Evolutionary conservation across 2,888 invertebrate species (phyloP).

Genomic region (Tetragonisca angustula): DNA sequence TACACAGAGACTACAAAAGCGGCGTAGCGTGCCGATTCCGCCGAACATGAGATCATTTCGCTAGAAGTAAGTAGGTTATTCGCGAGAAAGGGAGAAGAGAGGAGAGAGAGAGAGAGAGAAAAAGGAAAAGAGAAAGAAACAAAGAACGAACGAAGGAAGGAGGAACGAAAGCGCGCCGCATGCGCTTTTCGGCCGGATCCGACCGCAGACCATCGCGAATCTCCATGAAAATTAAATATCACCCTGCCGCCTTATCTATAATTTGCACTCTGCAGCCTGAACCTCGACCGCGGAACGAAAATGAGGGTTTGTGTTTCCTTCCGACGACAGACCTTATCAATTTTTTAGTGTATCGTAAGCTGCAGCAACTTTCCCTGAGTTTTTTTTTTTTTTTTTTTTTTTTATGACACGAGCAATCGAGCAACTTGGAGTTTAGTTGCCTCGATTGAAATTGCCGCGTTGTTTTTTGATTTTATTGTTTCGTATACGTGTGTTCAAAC

Average conservation of each 20-base stretch:
- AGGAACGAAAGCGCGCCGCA: background rate
- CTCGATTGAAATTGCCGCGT: no score
- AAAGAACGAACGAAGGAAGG: background rate
- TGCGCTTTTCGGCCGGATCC: background rate
- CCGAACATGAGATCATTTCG: constrained; percentile 43
- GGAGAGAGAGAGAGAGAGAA: no score
- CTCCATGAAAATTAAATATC: constrained; percentile 63
- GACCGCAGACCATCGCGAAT: constrained; percentile 50
- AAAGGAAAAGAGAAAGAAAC: background rate
- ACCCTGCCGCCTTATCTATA: constrained; percentile 53
- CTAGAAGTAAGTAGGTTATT: constrained; percentile 42
- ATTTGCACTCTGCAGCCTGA: constrained; percentile 46
- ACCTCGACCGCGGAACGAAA: constrained; percentile 13
- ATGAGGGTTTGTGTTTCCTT: constrained; percentile 13
- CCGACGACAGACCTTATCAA: constrained; percentile 6
- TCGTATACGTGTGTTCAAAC: no score
- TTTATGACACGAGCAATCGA: no score
- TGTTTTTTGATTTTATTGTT: no score
- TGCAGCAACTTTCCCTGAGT: background rate
- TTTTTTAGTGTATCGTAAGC: background rate
- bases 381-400: background rate
- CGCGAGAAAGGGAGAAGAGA: background rate
- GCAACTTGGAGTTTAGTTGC: no score
- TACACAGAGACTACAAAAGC: constrained; percentile 12
- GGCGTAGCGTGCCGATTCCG: constrained; percentile 14